A percentile compares a stretch with the other conserved stretches of the same genome.
These are phyloP conservation scores for Hydrozoanthus gracilis DNA, from an alignment of 92 coral and sea anemone species.

Conservation along the genomic window DNA sequence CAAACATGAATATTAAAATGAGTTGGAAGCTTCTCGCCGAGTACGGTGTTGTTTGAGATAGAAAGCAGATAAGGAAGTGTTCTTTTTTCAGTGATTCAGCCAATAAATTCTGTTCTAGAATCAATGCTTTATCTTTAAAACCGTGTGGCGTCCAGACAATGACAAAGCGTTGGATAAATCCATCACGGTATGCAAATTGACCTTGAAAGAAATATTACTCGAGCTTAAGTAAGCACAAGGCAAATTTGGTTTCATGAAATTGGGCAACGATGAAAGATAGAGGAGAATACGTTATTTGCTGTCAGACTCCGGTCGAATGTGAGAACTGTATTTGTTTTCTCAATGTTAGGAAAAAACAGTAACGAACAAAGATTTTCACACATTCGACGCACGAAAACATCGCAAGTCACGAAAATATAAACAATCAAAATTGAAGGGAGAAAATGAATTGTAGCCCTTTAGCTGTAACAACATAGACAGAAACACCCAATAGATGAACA, in stretches of 20 bases:
- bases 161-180: neutral
- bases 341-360: no score
- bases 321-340: no score
- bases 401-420: neutral
- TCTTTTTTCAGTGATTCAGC: neutral
- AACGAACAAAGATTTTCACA: no score
- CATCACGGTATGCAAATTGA: conserved; percentile 36
- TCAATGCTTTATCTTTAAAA: neutral
- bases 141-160: neutral
- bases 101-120: neutral
- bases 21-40: neutral
- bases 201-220: neutral
- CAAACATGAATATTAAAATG: neutral
- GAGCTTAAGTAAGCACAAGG: conserved; percentile 1
- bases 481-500: neutral
- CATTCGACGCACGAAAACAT: neutral
- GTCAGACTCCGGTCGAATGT: no score
- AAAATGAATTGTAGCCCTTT: neutral
- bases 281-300: no score
- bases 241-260: neutral
- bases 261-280: neutral
- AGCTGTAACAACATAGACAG: neutral
- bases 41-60: neutral
- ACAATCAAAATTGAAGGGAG: neutral
- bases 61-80: neutral